These are phyloP conservation scores for Muscidifurax raptorellus DNA, from an alignment of 1,140 invertebrate species.

Conservation along the genomic window DNA sequence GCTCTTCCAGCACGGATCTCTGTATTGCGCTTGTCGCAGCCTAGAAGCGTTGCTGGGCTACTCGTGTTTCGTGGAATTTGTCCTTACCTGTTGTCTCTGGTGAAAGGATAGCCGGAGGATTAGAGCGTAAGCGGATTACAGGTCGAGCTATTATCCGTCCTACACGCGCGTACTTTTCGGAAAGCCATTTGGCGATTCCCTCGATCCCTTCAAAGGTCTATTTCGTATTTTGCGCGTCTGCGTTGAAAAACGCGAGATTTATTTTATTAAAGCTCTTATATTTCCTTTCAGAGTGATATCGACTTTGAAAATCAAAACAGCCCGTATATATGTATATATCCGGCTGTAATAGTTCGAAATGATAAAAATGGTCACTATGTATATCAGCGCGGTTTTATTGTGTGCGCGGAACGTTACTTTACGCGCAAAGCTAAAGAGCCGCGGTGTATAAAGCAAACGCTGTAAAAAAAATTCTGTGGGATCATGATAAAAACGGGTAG, in stretches of 20 bases:
- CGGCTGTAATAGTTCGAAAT: not conserved
- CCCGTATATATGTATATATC: not conserved
- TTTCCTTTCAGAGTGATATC: not conserved
- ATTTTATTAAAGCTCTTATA: no score
- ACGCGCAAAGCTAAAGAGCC: not conserved
- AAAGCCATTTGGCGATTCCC: conserved; percentile 20
- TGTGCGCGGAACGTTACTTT: not conserved
- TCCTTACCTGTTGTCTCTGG: conserved; percentile 18
- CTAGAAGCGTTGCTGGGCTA: not conserved
- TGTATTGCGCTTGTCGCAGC: not conserved
- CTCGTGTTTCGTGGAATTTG: conserved; percentile 3
- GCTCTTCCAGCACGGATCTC: not conserved
- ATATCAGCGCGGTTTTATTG: not conserved
- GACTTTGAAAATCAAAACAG: not conserved
- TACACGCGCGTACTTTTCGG: conserved; percentile 20
- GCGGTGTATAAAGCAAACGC: not conserved
- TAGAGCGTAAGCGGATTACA: conserved; percentile 12
- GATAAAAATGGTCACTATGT: not conserved
- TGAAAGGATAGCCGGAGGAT: not conserved
- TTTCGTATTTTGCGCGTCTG: not conserved
- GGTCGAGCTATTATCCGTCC: not conserved
- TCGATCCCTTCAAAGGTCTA: conserved; percentile 1
- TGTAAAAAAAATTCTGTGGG: not conserved
- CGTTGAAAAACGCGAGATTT: not conserved
- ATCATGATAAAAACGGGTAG: not conserved